phyloP scores from a whole-genome alignment of 2,888 invertebrate species.

The Epinotia ramella region DNA sequence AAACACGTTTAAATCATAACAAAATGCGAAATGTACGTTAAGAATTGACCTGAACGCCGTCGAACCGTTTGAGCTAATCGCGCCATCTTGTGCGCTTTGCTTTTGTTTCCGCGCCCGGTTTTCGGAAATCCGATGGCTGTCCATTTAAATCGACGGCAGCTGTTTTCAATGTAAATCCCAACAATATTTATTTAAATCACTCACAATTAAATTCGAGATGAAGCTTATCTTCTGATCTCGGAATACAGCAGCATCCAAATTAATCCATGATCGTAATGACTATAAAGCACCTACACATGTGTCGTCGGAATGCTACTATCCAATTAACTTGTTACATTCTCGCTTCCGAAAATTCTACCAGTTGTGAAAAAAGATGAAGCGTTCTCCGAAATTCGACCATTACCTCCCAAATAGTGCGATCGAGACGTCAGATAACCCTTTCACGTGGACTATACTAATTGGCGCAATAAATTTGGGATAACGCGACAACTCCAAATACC shows the following conservation, averaged over 20 bases:
- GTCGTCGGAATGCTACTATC: constrained; percentile 75
- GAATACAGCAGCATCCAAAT: constrained; percentile 68
- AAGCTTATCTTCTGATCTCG: constrained; percentile 48
- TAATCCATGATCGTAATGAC: constrained; percentile 72
- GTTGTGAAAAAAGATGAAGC: constrained; percentile 64
- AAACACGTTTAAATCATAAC: neutral
- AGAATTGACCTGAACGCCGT: constrained; percentile 20
- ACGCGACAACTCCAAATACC: constrained; percentile 71
- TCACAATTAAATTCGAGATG: constrained; percentile 26
- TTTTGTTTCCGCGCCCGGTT: constrained; percentile 50
- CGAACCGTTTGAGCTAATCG: constrained; percentile 46
- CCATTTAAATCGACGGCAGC: constrained; percentile 42
- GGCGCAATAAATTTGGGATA: constrained; percentile 81
- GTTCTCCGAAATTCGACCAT: constrained; percentile 80
- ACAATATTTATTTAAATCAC: constrained; percentile 38
- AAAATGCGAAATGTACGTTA: neutral
- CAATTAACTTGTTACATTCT: constrained; percentile 84
- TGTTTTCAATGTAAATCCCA: constrained; percentile 43
- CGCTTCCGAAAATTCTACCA: constrained; percentile 79
- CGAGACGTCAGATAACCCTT: constrained; percentile 74
- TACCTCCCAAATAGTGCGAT: constrained; percentile 84
- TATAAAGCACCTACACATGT: constrained; percentile 67
- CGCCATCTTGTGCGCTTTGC: constrained; percentile 48
- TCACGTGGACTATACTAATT: constrained; percentile 82
- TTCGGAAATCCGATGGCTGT: constrained; percentile 55